These are phyloP conservation scores for Bos javanicus DNA, from an alignment of 2,113 vertebrate species.

Conservation along the genomic window DNA sequence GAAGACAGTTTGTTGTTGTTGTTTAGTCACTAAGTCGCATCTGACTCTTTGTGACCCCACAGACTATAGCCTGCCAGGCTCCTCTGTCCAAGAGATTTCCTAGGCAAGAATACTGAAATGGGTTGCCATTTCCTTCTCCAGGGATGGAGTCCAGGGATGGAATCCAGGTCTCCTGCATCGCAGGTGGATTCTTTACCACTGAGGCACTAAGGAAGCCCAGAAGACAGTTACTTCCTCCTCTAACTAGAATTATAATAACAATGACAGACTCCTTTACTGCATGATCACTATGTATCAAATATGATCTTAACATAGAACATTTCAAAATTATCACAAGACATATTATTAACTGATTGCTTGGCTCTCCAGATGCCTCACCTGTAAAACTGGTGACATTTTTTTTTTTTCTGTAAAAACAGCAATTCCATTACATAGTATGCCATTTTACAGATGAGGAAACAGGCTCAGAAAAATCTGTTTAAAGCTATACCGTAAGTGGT, in stretches of 20 bases:
- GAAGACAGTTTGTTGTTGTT: neutral
- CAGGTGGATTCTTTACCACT: neutral
- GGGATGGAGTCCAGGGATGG: neutral
- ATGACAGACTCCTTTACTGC: neutral
- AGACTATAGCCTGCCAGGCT: neutral
- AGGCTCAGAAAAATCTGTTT: neutral
- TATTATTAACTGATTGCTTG: neutral
- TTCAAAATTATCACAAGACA: neutral
- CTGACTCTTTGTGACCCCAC: neutral
- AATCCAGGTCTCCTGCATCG: neutral
- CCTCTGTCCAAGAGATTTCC: neutral
- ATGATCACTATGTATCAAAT: neutral
- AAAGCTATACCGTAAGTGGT: neutral
- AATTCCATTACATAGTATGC: neutral
- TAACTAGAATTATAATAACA: neutral
- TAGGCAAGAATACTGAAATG: neutral
- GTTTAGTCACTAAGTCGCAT: neutral
- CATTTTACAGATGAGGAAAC: neutral
- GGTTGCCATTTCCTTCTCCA: neutral
- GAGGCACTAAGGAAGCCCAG: neutral
- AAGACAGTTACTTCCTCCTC: neutral
- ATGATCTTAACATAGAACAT: neutral
- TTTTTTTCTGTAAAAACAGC: neutral
- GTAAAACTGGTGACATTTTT: neutral
- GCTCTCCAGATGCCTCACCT: neutral